Percentiles rank a stretch among this genome's conserved stretches.
Conservation (phyloP, 2,113 vertebrate species). For the Ochotona curzoniae region DNA sequence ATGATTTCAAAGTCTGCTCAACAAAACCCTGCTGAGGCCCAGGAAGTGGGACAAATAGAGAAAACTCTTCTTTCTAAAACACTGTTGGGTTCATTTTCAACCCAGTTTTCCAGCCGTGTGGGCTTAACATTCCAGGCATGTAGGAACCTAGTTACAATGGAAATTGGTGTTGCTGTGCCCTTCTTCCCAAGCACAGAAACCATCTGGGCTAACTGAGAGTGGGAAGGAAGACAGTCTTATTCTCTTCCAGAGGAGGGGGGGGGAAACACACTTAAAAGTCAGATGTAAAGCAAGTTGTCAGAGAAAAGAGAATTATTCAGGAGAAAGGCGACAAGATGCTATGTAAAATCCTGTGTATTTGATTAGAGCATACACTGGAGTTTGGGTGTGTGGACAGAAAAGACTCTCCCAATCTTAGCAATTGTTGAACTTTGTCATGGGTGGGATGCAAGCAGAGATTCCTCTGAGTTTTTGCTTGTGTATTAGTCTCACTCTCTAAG, state of each 20-base stretch:
- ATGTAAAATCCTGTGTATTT: not conserved
- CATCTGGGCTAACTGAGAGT: not conserved
- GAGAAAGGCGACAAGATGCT: not conserved
- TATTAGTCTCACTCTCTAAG: not conserved
- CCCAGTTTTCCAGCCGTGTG: not conserved
- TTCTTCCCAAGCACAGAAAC: constrained; percentile 13
- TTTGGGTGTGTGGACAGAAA: not conserved
- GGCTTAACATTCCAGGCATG: not conserved
- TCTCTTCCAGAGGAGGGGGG: not conserved
- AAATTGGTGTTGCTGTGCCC: not conserved
- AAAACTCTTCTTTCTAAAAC: not conserved
- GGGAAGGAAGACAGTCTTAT: not conserved
- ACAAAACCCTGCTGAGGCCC: not conserved
- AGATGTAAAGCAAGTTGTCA: not conserved
- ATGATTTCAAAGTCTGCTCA: constrained; percentile 30
- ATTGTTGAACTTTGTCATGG: not conserved
- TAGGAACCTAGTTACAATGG: not conserved
- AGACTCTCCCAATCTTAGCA: not conserved
- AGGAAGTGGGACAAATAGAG: not conserved
- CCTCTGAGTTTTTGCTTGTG: not conserved
- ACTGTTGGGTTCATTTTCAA: not conserved
- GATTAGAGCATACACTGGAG: not conserved
- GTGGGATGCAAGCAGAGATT: not conserved
- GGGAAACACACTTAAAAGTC: not conserved
- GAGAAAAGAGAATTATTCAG: not conserved